phyloP scores from a whole-genome alignment of 2,888 invertebrate genomes.

The Amphimallon solstitiale region DNA sequence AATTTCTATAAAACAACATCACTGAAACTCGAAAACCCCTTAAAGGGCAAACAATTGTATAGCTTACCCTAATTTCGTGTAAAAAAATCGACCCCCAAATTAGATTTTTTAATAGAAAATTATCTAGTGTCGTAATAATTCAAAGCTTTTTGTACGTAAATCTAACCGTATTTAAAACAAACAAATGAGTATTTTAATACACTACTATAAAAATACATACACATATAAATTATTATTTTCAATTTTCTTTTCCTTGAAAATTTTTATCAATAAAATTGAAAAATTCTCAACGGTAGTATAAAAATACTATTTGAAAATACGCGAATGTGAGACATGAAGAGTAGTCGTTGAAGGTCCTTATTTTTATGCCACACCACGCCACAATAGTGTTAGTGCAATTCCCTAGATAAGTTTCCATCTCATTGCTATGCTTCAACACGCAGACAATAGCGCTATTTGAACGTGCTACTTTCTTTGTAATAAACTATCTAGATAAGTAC shows the following conservation, averaged over 20 bases:
- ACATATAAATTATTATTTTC: neutral
- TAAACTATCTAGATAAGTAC: conserved; percentile 40
- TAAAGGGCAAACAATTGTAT: too few species aligned
- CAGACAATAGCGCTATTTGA: conserved; percentile 46
- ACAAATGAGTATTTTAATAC: too few species aligned
- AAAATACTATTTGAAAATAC: conserved; percentile 25
- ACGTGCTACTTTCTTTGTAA: conserved; percentile 41
- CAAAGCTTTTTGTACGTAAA: too few species aligned
- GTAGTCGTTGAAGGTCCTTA: conserved; percentile 22
- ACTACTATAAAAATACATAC: too few species aligned
- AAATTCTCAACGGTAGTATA: neutral
- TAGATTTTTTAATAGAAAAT: too few species aligned
- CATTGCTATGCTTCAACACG: conserved; percentile 49
- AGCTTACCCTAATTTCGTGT: too few species aligned
- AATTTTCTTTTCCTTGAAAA: neutral
- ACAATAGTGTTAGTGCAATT: conserved; percentile 24
- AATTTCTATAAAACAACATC: too few species aligned
- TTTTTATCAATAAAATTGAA: conserved; percentile 3
- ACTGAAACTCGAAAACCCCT: too few species aligned
- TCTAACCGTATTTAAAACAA: too few species aligned
- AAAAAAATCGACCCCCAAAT: too few species aligned
- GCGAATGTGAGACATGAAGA: conserved; percentile 12
- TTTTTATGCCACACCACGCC: conserved; percentile 38
- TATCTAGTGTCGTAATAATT: too few species aligned
- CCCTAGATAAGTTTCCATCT: conserved; percentile 41